These are phyloP conservation scores for Enteromius argenteus DNA, from an alignment of 2,797 vertebrate genomes.

Conservation along the genomic window DNA sequence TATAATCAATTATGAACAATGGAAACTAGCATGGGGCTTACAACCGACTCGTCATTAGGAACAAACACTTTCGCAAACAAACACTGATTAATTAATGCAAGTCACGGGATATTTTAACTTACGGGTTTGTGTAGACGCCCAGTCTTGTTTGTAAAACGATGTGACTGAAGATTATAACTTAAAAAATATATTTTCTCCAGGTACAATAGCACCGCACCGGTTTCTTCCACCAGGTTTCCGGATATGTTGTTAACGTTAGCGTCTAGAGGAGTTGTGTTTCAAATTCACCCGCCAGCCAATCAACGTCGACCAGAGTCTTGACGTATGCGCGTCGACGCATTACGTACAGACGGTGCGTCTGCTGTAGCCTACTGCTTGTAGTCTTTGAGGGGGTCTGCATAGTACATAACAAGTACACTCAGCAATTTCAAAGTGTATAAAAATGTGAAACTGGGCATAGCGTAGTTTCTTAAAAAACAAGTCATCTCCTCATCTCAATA, in stretches of 20 bases:
- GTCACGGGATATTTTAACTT: not conserved
- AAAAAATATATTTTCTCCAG: not conserved
- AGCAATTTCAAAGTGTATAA: not conserved
- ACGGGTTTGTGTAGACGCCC: not conserved
- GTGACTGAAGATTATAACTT: not conserved
- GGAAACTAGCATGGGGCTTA: not conserved
- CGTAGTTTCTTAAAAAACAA: not conserved
- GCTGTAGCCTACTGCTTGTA: not conserved
- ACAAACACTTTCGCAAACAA: not conserved
- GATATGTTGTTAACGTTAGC: slow-evolving; percentile 13
- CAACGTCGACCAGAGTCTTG: slow-evolving; percentile 37
- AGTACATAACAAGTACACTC: not conserved
- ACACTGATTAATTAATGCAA: not conserved
- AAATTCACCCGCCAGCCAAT: slow-evolving; percentile 82
- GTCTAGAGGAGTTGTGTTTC: slow-evolving; percentile 69
- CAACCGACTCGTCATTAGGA: not conserved
- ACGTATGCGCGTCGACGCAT: slow-evolving; percentile 2
- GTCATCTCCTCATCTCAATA: not conserved
- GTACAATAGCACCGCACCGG: not conserved
- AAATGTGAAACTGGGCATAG: not conserved
- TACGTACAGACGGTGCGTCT: not conserved
- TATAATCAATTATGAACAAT: not conserved
- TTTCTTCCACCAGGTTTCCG: not conserved
- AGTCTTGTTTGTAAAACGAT: not conserved
- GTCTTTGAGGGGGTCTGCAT: not conserved